Conservation (phyloP, 1,140 invertebrate genomes). For the Spodoptera litura region DNA sequence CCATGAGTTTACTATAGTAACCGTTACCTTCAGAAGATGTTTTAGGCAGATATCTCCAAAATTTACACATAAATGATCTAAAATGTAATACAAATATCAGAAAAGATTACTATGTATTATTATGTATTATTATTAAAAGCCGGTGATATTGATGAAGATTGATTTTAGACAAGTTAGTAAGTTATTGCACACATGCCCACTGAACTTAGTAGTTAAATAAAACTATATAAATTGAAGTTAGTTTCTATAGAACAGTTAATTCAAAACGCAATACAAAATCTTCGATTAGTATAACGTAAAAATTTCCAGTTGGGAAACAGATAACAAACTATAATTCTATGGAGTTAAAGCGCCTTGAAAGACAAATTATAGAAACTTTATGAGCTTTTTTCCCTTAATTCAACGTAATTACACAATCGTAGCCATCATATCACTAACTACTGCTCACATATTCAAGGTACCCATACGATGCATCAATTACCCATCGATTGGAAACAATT, state of each 20-base stretch:
- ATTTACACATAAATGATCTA: background rate
- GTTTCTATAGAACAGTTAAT: background rate
- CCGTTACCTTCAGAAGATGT: too few relatives aligned
- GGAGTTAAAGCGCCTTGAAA: background rate
- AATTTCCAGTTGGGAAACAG: background rate
- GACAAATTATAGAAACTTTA: background rate
- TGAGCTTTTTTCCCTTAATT: background rate
- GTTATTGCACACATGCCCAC: background rate
- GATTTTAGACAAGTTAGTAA: background rate
- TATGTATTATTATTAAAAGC: slow-evolving; percentile 10
- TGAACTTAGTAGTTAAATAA: background rate
- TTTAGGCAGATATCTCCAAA: background rate
- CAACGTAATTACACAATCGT: background rate
- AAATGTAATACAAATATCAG: background rate
- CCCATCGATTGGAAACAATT: background rate
- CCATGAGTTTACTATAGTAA: too few relatives aligned
- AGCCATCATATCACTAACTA: too few relatives aligned
- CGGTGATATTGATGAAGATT: background rate
- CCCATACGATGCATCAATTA: background rate
- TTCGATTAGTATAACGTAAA: background rate
- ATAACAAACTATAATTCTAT: background rate
- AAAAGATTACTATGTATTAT: slow-evolving; percentile 33
- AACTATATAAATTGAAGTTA: background rate
- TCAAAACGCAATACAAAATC: background rate
- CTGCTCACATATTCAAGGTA: background rate